Base-by-base conservation (phyloP, 2,888 invertebrate genomes). In the Chymomyza caudatula region DNA sequence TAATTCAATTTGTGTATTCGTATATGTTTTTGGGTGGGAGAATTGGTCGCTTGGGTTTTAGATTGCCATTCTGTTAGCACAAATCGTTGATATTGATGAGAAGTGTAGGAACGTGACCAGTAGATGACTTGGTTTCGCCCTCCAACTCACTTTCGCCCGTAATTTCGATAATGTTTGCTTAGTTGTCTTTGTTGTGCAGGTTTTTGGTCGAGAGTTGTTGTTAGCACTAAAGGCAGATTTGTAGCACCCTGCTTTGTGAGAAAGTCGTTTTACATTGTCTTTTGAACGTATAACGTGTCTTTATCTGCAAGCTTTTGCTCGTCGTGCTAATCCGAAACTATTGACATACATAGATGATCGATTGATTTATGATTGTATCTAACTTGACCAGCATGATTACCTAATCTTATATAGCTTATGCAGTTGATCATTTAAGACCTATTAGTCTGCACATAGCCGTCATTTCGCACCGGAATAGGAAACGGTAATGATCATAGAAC, bases 101-200 rank as follows among this genome's bases (percentile, higher is more conserved):
- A 74, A 74, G 78, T 76, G 74, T 75, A 74, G 67, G 11, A 37
- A 37, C 29, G 29, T 37, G 29, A 37, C 29, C 29, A 37, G 47
- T 6, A 17, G 47, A 6, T 47, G 47, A 8, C 19, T 51, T 20
- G 19, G 20, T 4, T 51, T 20, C 20, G 6, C 3, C 51, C 51
- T 2, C 51, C 51, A 13, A 13, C 51, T 17, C 63, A 58, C 56
- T 77, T 70, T 65, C 58, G 47, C 60, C 73, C 77, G 78, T 68
- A 79, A 71, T 71, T 78, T 70, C 69, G 84, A 83, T 85, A 74
- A 85, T 85, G 82, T 76, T 74, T 66, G 63, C 19, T 13, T 13
- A 19, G 44, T 61, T 61, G 58, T 51, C 44, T 15, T 55, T 62
- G 60, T 60, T 56, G 55, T 13, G 22, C 23, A 53, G 49, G n/a